phyloP scores from a whole-genome alignment of 2,113 vertebrate genomes.

The Pantherophis guttatus region DNA sequence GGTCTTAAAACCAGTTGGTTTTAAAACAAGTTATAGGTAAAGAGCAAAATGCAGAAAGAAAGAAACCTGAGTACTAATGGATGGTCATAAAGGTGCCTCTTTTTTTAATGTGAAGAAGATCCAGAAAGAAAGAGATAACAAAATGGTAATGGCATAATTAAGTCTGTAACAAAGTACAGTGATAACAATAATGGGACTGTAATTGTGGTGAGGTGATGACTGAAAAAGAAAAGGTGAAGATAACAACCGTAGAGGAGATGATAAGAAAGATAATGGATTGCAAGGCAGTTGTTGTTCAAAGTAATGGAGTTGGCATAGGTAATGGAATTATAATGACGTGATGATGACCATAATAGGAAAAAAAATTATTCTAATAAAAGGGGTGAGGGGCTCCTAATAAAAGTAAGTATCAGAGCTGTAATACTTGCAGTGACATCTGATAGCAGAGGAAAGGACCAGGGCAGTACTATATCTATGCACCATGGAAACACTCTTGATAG shows the following conservation, averaged over 20 bases:
- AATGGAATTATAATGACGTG: slow-evolving; percentile 74
- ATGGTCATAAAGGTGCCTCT: background rate
- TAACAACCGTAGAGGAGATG: slow-evolving; percentile 62
- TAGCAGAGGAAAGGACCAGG: slow-evolving; percentile 44
- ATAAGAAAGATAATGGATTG: slow-evolving; percentile 66
- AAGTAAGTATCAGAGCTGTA: slow-evolving; percentile 44
- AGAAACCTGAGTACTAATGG: accelerated
- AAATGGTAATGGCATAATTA: slow-evolving; percentile 72
- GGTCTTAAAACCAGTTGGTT: slow-evolving; percentile 12
- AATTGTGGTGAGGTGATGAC: slow-evolving; percentile 69
- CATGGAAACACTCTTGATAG: background rate
- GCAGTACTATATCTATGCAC: slow-evolving; percentile 31
- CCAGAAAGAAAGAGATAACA: slow-evolving; percentile 55
- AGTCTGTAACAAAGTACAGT: slow-evolving; percentile 60
- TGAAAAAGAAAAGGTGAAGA: slow-evolving; percentile 66
- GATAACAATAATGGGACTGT: slow-evolving; percentile 72
- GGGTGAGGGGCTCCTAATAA: slow-evolving; percentile 11
- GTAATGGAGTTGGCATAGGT: slow-evolving; percentile 63
- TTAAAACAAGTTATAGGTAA: slow-evolving; percentile 18
- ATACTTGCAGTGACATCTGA: slow-evolving; percentile 24
- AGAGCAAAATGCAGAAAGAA: background rate
- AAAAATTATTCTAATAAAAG: slow-evolving; percentile 58
- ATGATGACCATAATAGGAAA: slow-evolving; percentile 39
- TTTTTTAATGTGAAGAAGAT: slow-evolving; percentile 31
- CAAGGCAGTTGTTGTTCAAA: slow-evolving; percentile 64